Evolutionary conservation across 2,888 invertebrate genomes (phyloP), one percentile per base, ranked within the genome.

Genomic region (Troides helena): DNA sequence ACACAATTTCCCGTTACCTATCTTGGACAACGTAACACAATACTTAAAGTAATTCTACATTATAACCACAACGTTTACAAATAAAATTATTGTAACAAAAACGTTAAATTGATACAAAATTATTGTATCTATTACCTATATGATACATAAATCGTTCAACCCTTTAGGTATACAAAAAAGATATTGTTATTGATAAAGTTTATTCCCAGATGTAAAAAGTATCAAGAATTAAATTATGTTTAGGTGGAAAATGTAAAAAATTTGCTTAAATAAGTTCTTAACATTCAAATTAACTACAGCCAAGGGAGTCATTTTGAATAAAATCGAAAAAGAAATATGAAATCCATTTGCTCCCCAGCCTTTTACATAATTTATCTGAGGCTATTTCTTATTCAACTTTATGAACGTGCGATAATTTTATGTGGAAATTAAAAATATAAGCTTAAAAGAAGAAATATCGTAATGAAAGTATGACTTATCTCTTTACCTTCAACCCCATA

Each of bases 281-380:
- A 75, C 75, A 76, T 78, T 77, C 72, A 72, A 75, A 74, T 74
- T 74, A 77, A 79, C 74, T 75, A 76, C 74, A 72, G 73, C 77
- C 76, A 70, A 73, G 78, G 77, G 80, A 81, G 79, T 78, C 71
- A 72, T 76, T 73, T 73, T 73, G 75, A 70, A 74, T 72, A 73
- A 76, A 75, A 72, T 73, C 71, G 72, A 77, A 80, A 76, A 76
- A 72, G 74, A 78, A 80, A 78, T 77, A 76, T 74, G 71, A 73
- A 73, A 75, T 69, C 70, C 71, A 74, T 71, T 71, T 69, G 68
- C 65, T 70, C 63, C 66, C 63, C 53, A 63, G 67, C 63, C 70
- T 70, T 70, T 70, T 66, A 62, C 59, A 53, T 66, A 66, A 62
- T 70, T 70, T 67, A 43, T 59, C 65, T 18, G 18, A 46, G 46